These are phyloP conservation scores for Apotomis betuletana DNA, from an alignment of 2,888 invertebrate genomes.

Conservation along the genomic window DNA sequence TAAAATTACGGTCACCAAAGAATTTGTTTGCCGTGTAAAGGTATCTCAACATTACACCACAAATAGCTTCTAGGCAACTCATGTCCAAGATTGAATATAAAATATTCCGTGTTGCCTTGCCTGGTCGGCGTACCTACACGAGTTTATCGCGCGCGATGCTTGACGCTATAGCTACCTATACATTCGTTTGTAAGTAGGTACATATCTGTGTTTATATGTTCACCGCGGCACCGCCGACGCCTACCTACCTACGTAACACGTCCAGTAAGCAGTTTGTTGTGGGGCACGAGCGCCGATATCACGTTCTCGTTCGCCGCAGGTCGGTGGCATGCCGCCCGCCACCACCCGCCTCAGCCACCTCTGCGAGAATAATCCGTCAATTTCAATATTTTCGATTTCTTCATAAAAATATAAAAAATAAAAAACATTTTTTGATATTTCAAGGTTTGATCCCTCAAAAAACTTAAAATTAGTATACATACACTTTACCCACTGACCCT, in stretches of 20 bases:
- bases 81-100: slow-evolving; percentile 47
- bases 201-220: slow-evolving; percentile 67
- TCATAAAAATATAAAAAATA: slow-evolving; percentile 2
- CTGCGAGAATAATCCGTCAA: slow-evolving; percentile 80
- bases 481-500: slow-evolving; percentile 38
- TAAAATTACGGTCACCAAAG: neutral
- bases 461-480: slow-evolving; percentile 11
- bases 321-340: slow-evolving; percentile 73
- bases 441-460: neutral
- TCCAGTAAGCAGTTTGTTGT: slow-evolving; percentile 83
- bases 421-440: neutral
- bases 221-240: slow-evolving; percentile 69
- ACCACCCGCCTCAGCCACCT: slow-evolving; percentile 72
- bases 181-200: slow-evolving; percentile 50
- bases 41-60: slow-evolving; percentile 11
- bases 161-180: slow-evolving; percentile 46
- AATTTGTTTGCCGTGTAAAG: slow-evolving; percentile 5
- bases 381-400: slow-evolving; percentile 63
- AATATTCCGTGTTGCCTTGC: slow-evolving; percentile 48
- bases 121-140: slow-evolving; percentile 45
- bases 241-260: slow-evolving; percentile 73
- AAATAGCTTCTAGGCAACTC: slow-evolving; percentile 30
- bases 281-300: slow-evolving; percentile 81
- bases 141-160: slow-evolving; percentile 61
- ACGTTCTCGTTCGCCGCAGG: slow-evolving; percentile 76